Evolutionary conservation across 2,113 vertebrate species (phyloP).

Genomic region (Crotalus horridus): DNA sequence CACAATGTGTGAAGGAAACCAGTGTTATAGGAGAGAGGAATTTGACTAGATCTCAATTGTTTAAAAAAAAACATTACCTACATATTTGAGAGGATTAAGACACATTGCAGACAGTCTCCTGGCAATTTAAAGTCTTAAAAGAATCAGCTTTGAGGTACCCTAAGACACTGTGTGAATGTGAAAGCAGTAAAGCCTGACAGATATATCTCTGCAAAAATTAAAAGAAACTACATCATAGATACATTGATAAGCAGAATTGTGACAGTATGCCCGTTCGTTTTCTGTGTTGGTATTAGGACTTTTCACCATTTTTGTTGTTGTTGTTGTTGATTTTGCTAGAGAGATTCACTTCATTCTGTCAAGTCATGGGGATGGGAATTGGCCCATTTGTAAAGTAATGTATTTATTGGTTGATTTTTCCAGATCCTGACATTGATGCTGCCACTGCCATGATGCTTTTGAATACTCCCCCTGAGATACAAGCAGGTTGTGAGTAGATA

Average conservation of each 20-base stretch:
- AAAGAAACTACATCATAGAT: not conserved
- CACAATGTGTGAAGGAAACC: not conserved
- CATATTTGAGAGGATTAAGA: not conserved
- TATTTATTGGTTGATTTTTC: slow-evolving; percentile 83
- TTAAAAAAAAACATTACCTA: slow-evolving; percentile 9
- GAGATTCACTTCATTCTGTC: slow-evolving; percentile 52
- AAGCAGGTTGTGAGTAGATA: slow-evolving; percentile 85
- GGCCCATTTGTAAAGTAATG: slow-evolving; percentile 75
- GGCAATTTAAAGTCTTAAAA: not conserved
- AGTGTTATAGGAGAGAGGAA: not conserved
- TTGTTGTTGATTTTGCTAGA: slow-evolving; percentile 28
- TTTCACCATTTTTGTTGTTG: slow-evolving; percentile 9
- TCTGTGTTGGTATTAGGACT: not conserved
- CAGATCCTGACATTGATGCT: slow-evolving; percentile 85
- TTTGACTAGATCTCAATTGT: not conserved
- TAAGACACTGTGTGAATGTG: not conserved
- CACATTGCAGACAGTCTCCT: not conserved
- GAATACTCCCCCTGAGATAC: slow-evolving; percentile 84
- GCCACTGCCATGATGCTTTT: slow-evolving; percentile 86
- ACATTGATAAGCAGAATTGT: not conserved
- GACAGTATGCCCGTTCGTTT: not conserved
- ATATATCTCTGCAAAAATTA: not conserved
- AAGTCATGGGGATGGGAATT: slow-evolving; percentile 51
- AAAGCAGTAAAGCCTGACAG: not conserved
- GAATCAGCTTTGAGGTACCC: not conserved